Conservation (phyloP, 2,113 vertebrate genomes). For the Tympanuchus pallidicinctus region DNA sequence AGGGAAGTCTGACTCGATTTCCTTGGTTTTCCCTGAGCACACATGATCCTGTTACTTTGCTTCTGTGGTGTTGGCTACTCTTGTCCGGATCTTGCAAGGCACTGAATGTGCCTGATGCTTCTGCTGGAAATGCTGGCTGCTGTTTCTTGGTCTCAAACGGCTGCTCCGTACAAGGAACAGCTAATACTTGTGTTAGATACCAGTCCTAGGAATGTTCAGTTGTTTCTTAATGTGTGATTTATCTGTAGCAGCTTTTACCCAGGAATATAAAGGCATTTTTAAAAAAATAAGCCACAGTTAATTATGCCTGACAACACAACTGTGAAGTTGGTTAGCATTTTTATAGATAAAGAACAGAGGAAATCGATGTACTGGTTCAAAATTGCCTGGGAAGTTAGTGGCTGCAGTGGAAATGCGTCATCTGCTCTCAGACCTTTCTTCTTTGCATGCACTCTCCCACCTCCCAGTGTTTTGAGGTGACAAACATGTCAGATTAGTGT, state of each 20-base stretch:
- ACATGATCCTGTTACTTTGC: neutral
- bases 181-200: neutral
- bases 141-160: neutral
- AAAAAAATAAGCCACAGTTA: neutral
- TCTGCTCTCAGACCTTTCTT: constrained; percentile 5
- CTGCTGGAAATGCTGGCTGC: neutral
- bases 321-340: neutral
- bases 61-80: neutral
- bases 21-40: constrained; percentile 36
- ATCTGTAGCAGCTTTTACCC: neutral
- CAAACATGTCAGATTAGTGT: neutral
- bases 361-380: neutral
- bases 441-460: neutral
- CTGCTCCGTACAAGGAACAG: neutral
- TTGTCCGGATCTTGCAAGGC: neutral
- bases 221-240: constrained; percentile 1
- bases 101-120: neutral
- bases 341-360: neutral
- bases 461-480: neutral
- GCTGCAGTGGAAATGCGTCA: constrained; percentile 8
- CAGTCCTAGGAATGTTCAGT: neutral
- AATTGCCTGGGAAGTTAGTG: constrained; percentile 1
- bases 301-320: neutral
- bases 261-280: neutral
- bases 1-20: constrained; percentile 43